Evolutionary conservation across 2,888 invertebrate species (phyloP).

Genomic region (Sepiola atlantica): DNA sequence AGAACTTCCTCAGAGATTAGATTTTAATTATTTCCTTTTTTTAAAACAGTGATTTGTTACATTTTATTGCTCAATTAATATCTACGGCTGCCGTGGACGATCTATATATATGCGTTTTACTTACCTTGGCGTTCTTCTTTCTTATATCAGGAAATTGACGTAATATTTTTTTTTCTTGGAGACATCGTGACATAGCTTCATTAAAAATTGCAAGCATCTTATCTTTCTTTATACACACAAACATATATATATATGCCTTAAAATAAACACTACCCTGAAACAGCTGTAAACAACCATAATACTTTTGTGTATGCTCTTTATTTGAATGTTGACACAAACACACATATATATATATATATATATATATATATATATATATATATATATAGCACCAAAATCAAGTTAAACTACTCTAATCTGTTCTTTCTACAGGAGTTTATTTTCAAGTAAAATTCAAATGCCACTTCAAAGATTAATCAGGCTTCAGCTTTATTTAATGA

Average conservation of each 20-base stretch:
- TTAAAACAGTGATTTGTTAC: neutral
- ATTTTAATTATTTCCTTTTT: neutral
- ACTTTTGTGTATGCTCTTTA: too few species aligned
- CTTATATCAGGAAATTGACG: neutral
- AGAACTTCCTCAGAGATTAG: too few species aligned
- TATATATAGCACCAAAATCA: too few species aligned
- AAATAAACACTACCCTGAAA: neutral
- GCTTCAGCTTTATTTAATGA: neutral
- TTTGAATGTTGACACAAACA: too few species aligned
- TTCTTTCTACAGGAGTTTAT: neutral
- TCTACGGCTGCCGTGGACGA: neutral
- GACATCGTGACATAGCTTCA: neutral
- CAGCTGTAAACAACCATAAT: too few species aligned
- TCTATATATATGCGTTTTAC: neutral
- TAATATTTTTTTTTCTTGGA: neutral
- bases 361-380: too few species aligned
- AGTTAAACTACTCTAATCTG: too few species aligned
- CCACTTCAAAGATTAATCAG: neutral
- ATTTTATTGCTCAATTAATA: neutral
- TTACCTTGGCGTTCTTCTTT: slow-evolving; percentile 6
- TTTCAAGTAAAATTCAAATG: neutral
- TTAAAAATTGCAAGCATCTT: neutral
- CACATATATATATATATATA: too few species aligned
- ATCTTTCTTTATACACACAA: neutral
- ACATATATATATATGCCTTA: neutral